Evolutionary conservation across 2,888 invertebrate species (phyloP), one percentile per base, ranked within the genome.

Genomic region (Eulithis testata): DNA sequence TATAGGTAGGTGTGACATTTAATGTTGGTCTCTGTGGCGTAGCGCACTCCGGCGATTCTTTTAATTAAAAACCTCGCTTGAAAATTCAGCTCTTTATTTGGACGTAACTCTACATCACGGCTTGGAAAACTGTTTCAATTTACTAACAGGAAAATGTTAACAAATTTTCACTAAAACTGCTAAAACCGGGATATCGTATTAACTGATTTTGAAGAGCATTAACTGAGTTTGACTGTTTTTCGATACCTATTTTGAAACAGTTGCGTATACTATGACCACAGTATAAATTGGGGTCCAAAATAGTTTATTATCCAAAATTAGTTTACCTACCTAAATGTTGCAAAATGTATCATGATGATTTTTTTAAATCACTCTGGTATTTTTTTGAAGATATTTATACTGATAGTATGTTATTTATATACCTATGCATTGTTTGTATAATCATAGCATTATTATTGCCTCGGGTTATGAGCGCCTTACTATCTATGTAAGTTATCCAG

Each of bases 51-150:
- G 47, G 36, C 60, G 54, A 54, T 66, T 63, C 63, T 60, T 66
- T 66, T 63, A 66, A 66, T 63, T 66, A 63, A 66, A 65, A 66
- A 45, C 59, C 66, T 51, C 47, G 63, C 55, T 63, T 40, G 45
- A 51, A 60, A 66, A 66, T 51, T 54, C 40, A 1, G 37, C 45
- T 51, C 56, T 63, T 53, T 58, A 21, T 21, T 27, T 12, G 9
- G 7, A 43, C 43, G 53, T 47, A 47, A 14, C 47, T 56, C 11
- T 40, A 12, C 40, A 9, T 49, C 54, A 11, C 47, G 40, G 40
- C 50, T 52, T 11, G 53, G 36, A 57, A 57, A 49, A 57, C 37
- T 43, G n/a, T 53, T 53, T 56, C 5, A 51, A 56, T 56, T 47
- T 14, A 45, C 40, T 44, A 56, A 51, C 37, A 44, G 43, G 31